These are phyloP conservation scores for Pseudoatta argentina DNA, from an alignment of 1,140 invertebrate genomes.

Conservation along the genomic window DNA sequence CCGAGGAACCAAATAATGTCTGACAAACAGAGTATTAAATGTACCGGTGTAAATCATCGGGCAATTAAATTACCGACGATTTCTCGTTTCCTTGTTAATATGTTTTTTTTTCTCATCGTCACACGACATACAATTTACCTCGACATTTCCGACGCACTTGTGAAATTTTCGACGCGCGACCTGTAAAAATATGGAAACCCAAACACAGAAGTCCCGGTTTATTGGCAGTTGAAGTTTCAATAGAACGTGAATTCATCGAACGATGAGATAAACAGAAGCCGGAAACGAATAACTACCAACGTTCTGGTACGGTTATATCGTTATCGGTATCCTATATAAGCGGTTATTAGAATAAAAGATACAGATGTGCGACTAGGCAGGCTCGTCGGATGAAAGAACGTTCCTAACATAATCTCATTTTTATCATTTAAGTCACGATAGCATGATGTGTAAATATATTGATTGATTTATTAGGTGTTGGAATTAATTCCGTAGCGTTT, in stretches of 20 bases:
- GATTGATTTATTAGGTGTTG: no score
- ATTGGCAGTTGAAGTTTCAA: constrained; percentile 28
- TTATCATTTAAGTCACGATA: constrained; percentile 7
- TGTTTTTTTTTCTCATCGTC: not conserved
- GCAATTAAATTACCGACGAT: constrained; percentile 4
- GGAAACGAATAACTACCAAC: constrained; percentile 43
- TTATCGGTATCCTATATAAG: constrained; percentile 20
- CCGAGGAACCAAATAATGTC: constrained; percentile 54
- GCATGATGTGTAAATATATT: not conserved
- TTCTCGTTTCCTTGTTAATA: constrained; percentile 24
- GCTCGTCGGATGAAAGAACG: not conserved
- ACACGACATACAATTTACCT: constrained; percentile 16
- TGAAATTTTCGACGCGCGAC: constrained; percentile 26
- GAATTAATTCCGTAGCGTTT: no score
- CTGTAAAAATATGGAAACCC: constrained; percentile 47
- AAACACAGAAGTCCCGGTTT: constrained; percentile 25
- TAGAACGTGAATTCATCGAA: constrained; percentile 39
- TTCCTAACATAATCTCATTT: constrained; percentile 5
- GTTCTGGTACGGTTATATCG: constrained; percentile 12
- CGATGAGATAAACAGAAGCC: constrained; percentile 45
- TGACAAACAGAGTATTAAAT: constrained; percentile 55
- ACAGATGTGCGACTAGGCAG: not conserved
- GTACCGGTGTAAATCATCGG: constrained; percentile 28
- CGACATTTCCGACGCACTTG: not conserved
- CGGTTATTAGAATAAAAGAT: constrained; percentile 52